A percentile compares a stretch with the other conserved stretches of the same genome.
Conservation (phyloP, 1,140 invertebrate species). For the Cydia fagiglandana region DNA sequence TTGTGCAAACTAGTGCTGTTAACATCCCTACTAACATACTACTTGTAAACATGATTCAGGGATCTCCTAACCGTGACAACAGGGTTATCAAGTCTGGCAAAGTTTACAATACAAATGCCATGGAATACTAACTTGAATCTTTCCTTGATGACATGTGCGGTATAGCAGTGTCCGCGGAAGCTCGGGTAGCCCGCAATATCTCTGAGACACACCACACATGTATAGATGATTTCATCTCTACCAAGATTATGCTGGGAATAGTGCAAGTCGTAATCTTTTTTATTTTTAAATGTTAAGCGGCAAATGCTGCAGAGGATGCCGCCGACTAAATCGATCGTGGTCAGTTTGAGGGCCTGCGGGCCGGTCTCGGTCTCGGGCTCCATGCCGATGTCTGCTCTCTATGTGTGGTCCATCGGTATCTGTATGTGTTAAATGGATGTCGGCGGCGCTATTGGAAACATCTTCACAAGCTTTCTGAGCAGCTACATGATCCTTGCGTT, state of each 20-base stretch:
- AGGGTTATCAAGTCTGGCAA: not conserved
- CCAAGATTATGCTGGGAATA: constrained; percentile 55
- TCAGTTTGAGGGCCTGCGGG: constrained; percentile 48
- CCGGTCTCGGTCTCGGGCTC: constrained; percentile 35
- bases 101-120: not conserved
- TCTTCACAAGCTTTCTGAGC: constrained; percentile 47
- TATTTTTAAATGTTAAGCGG: constrained; percentile 56
- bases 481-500: constrained; percentile 64
- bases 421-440: constrained; percentile 63
- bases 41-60: too few species aligned
- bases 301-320: constrained; percentile 69
- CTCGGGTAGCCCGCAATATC: constrained; percentile 61
- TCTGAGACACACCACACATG: constrained; percentile 65
- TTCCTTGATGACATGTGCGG: constrained; percentile 62
- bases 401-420: constrained; percentile 66
- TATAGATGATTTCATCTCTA: constrained; percentile 56
- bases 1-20: too few species aligned
- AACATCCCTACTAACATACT: too few species aligned
- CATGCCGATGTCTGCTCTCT: constrained; percentile 51
- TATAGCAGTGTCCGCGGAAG: constrained; percentile 71
- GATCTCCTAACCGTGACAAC: too few species aligned
- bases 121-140: constrained; percentile 63
- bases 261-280: constrained; percentile 66
- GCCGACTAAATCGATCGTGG: constrained; percentile 68
- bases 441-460: constrained; percentile 56